Evolutionary conservation across 1,140 invertebrate species (phyloP), one percentile per base, ranked within the genome.

Genomic region (Cotesia chilonis): DNA sequence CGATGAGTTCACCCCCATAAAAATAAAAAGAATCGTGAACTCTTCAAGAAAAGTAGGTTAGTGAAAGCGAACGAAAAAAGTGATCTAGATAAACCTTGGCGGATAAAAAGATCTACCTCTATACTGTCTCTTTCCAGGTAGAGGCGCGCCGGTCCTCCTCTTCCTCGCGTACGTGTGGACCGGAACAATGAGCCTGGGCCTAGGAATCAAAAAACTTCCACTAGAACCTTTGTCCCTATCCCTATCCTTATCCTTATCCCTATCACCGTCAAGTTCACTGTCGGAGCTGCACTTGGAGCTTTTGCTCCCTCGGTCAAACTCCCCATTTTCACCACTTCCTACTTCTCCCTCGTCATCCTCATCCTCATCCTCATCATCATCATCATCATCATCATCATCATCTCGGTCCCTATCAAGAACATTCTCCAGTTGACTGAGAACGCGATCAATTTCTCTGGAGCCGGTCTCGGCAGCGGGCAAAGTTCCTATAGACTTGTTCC

Each of bases 151-250:
- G n/a, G 94, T 95, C 70, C 93, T 88, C 67, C 94, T 88, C 71
- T 92, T 87, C 64, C 91, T 90, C 37, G 93, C 94, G 83, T 95
- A 95, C 2, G 94, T 94, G 87, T 95, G 94, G 68, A 95, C 93
- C 59, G 94, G 94, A 68, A 95, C 94, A 78, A 95, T 94, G 71
- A 95, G 88, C 80, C 94, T 92, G 12, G 94, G 94, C 78, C 94
- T 87, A 1, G 94, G 94, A 82, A 95, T 95, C 55, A 90, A 89
- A 84, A 95, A 95, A 74, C 93, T 92, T 70, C 89, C 52, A 67
- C 88, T 5, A 87, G 88, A 74, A 78, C 28, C 28, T 28, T 28
- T 28, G 3, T 28, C 28, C 28, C 3, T 28, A 28, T 17, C 17
- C 17, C 0, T 17, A 28, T 28, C 28, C 28, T 28, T 28, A 28